phyloP scores from a whole-genome alignment of 1,140 invertebrate species.

The Achroia grisella region DNA sequence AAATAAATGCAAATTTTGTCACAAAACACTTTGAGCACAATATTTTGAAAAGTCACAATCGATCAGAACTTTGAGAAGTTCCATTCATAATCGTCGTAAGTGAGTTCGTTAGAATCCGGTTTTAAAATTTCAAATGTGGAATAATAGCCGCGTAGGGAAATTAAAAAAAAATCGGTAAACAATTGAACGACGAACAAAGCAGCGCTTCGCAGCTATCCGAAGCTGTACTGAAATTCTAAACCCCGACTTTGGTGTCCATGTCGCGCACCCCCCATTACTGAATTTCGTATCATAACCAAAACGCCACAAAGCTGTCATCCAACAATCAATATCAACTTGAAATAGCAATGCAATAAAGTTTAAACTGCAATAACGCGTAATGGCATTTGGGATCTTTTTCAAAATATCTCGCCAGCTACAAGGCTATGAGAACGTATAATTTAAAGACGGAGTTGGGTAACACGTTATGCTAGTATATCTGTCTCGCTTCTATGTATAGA shows the following conservation, averaged over 20 bases:
- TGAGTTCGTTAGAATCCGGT: constrained; percentile 11
- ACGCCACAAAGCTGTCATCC: constrained; percentile 15
- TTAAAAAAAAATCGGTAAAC: constrained; percentile 60
- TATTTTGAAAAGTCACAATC: too few species aligned
- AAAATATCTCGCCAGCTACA: constrained; percentile 31
- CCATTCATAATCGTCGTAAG: not conserved
- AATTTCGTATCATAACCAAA: constrained; percentile 42
- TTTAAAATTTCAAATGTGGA: constrained; percentile 25
- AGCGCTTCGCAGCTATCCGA: constrained; percentile 68
- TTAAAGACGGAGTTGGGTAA: constrained; percentile 61
- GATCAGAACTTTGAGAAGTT: too few species aligned
- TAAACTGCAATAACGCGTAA: constrained; percentile 9
- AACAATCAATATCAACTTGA: constrained; percentile 9
- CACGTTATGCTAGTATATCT: constrained; percentile 18
- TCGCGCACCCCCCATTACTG: constrained; percentile 70
- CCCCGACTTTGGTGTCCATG: constrained; percentile 67
- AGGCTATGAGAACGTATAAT: constrained; percentile 74
- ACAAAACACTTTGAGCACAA: constrained; percentile 14
- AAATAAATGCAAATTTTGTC: constrained; percentile 31
- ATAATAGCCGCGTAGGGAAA: constrained; percentile 31
- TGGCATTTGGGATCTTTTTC: constrained; percentile 19
- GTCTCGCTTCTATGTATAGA: constrained; percentile 36
- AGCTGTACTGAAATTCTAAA: constrained; percentile 73
- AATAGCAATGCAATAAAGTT: not conserved
- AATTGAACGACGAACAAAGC: constrained; percentile 64